These are phyloP conservation scores for Falco berigora DNA, from an alignment of 2,797 vertebrate species.

Conservation along the genomic window DNA sequence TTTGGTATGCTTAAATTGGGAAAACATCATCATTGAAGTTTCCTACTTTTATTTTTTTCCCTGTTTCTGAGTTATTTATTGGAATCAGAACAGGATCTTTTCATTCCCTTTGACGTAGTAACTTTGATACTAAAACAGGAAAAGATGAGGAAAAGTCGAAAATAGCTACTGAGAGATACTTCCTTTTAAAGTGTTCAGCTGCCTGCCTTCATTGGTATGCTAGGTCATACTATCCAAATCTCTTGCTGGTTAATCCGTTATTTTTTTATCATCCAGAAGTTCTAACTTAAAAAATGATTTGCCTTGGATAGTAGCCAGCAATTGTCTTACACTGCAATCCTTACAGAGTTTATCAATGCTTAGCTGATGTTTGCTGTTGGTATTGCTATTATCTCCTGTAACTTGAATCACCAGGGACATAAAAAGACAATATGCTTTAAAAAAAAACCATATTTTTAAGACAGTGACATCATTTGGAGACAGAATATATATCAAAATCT, in stretches of 20 bases:
- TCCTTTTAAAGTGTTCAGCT: background rate
- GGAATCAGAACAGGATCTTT: background rate
- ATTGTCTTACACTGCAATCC: background rate
- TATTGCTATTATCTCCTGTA: background rate
- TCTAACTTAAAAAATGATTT: background rate
- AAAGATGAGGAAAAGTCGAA: background rate
- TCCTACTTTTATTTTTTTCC: background rate
- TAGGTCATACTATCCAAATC: background rate
- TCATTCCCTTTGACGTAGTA: background rate
- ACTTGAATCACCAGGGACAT: background rate
- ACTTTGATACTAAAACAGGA: background rate
- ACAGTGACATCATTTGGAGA: background rate
- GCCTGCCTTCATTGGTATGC: background rate
- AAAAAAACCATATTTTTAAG: background rate
- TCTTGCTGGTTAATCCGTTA: background rate
- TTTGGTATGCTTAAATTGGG: background rate
- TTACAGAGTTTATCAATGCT: background rate
- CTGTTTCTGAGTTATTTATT: background rate
- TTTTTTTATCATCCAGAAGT: background rate
- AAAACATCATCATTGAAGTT: background rate
- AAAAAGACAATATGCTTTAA: background rate
- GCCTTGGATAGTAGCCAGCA: background rate
- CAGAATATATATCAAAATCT: background rate
- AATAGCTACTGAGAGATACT: background rate
- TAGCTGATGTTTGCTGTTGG: background rate